phyloP scores from a whole-genome alignment of 2,797 vertebrate genomes.

The Potorous gilbertii region DNA sequence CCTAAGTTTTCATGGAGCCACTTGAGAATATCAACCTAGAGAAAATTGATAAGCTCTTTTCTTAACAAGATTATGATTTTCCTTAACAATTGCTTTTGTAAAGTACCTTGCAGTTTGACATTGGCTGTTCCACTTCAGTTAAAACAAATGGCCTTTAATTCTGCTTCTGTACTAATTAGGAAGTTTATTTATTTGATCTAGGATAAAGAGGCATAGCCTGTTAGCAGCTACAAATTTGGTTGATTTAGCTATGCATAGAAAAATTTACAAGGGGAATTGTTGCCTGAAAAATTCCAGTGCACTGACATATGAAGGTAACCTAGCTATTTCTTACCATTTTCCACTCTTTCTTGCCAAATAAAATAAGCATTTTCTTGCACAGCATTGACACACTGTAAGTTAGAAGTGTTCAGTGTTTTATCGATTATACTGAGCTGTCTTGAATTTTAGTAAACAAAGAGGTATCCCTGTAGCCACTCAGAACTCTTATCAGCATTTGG shows the following conservation, averaged over 20 bases:
- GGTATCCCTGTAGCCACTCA: too few relatives aligned
- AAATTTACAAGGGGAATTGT: conserved; percentile 79
- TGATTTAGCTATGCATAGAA: conserved; percentile 80
- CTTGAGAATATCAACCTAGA: conserved; percentile 55
- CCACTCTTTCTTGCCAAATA: conserved; percentile 74
- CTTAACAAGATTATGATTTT: conserved; percentile 55
- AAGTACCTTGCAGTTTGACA: conserved; percentile 23
- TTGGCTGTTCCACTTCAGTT: conserved; percentile 68
- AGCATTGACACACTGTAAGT: conserved; percentile 48
- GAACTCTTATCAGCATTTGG: conserved; percentile 18
- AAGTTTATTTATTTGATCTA: conserved; percentile 72
- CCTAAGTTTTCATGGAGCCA: conserved; percentile 14
- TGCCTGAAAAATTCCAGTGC: conserved; percentile 76
- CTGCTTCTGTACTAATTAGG: conserved; percentile 75
- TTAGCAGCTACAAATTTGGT: conserved; percentile 81
- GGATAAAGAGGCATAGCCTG: conserved; percentile 71
- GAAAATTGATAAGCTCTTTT: conserved; percentile 67
- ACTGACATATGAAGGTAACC: conserved; percentile 69
- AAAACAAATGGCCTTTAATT: conserved; percentile 68
- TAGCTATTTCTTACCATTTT: conserved; percentile 74
- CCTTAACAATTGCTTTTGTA: conserved; percentile 41
- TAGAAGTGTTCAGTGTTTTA: conserved; percentile 74
- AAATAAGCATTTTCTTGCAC: conserved; percentile 70
- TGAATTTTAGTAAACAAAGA: conserved; percentile 62
- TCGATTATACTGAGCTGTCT: conserved; percentile 64